Base-by-base conservation (phyloP, 2,797 vertebrate species). In the Yasuhikotakia modesta region DNA sequence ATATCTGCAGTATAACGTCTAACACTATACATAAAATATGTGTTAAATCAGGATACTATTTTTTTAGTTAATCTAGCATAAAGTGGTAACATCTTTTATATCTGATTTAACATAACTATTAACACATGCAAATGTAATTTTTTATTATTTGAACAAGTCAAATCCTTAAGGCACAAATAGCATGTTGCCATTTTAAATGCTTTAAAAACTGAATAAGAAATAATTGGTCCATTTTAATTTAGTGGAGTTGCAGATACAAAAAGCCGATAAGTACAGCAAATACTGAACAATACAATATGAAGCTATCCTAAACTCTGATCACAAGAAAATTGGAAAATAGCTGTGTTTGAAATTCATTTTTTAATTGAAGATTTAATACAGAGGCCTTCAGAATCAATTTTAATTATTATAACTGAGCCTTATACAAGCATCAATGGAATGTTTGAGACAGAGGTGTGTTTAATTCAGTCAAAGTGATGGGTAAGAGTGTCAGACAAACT, bases 391-490 rank as follows among this genome's bases (percentile, higher is more conserved):
- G 60, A 69, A 76, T 77, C 69, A 61, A 73, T 55, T 52, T 70
- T 70, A 75, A 70, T 80, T 74, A 70, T 55, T 76, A 22, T 12
- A 60, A 60, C 65, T 68, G 50, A 76, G 68, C 39, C n/a, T 13
- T 69, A 76, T 30, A 76, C 74, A 76, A 76, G 74, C 74, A 68
- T 68, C 43, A 48, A 55, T 48, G 64, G 39, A 48, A 48, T 68
- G 58, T 60, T 39, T 76, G 39, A 76, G 24, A 58, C 74, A 5
- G n/a, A 60, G 57, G 35, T 35, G 74, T 46, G 39, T 76, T 76
- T 35, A 21, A 76, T 76, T 76, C 74, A 76, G 32, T 46, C 24
- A 69, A 53, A 68, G 64, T 60, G 74, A 76, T 39, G 24, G 73
- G 24, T 27, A 17, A 60, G 57, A 60, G 52, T 1, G 53, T 35